A percentile compares a stretch with the other conserved stretches of the same genome.
phyloP scores from a whole-genome alignment of 2,113 vertebrate genomes.

The Callithrix jacchus region DNA sequence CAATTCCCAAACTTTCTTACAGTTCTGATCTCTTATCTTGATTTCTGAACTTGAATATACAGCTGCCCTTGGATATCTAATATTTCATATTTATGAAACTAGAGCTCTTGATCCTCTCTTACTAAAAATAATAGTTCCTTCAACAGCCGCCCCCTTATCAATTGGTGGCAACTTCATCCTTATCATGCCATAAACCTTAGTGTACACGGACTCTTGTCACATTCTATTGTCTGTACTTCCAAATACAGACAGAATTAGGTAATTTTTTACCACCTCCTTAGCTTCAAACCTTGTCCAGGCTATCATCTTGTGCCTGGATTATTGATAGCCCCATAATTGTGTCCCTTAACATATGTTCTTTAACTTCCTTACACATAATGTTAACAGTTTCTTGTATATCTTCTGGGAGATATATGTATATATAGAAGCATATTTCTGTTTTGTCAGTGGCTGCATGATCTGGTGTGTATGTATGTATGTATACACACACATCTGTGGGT shows the following conservation, averaged over 20 bases:
- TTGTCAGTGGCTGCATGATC: not conserved
- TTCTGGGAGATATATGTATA: not conserved
- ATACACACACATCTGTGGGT: not conserved
- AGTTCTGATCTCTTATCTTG: not conserved
- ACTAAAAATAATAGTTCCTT: not conserved
- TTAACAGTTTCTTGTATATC: not conserved
- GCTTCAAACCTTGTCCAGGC: not conserved
- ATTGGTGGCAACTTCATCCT: not conserved
- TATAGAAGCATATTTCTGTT: not conserved
- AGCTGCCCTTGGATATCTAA: not conserved
- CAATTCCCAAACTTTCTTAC: not conserved
- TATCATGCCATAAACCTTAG: not conserved
- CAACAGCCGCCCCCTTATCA: not conserved
- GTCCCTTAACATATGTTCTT: not conserved
- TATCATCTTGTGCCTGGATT: not conserved
- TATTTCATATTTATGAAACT: not conserved
- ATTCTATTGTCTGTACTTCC: not conserved
- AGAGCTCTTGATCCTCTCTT: not conserved
- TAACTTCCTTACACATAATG: not conserved
- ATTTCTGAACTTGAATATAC: not conserved
- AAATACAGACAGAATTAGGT: not conserved
- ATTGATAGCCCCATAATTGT: not conserved
- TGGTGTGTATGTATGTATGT: not conserved
- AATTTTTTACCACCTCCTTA: not conserved
- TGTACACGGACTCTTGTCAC: not conserved